phyloP scores from a whole-genome alignment of 1,140 invertebrate genomes.

The Tigriopus japonicus region DNA sequence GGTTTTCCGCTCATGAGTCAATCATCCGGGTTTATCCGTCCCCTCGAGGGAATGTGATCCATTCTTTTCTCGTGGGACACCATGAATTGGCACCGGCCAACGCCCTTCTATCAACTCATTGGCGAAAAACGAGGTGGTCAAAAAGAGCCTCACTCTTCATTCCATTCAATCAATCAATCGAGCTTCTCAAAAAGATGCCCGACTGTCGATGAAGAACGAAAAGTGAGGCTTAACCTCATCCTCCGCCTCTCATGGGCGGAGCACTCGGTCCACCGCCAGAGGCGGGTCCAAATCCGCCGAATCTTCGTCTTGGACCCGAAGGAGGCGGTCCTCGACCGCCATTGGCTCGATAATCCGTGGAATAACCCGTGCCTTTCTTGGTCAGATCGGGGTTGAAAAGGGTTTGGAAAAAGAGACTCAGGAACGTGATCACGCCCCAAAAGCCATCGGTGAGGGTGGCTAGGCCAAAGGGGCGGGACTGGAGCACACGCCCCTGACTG shows the following conservation, averaged over 20 bases:
- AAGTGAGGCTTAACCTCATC: constrained; percentile 19
- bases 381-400: not conserved
- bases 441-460: not conserved
- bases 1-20: constrained; percentile 43
- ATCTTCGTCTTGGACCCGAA: not conserved
- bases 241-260: not conserved
- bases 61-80: no score
- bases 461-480: not conserved
- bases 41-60: no score
- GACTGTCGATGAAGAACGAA: constrained; percentile 7
- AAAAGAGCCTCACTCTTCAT: no score
- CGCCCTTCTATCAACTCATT: no score
- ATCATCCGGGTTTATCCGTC: no score
- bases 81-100: no score
- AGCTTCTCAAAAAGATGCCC: no score
- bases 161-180: no score
- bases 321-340: constrained; percentile 5
- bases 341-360: constrained; percentile 2
- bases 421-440: not conserved
- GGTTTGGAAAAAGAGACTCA: constrained; percentile 4
- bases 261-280: not conserved
- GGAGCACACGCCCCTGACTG: constrained; percentile 1
- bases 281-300: not conserved
- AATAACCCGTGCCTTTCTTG: constrained; percentile 7
- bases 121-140: no score